Conservation (phyloP, 2,113 vertebrate species). For the Isurus oxyrinchus region DNA sequence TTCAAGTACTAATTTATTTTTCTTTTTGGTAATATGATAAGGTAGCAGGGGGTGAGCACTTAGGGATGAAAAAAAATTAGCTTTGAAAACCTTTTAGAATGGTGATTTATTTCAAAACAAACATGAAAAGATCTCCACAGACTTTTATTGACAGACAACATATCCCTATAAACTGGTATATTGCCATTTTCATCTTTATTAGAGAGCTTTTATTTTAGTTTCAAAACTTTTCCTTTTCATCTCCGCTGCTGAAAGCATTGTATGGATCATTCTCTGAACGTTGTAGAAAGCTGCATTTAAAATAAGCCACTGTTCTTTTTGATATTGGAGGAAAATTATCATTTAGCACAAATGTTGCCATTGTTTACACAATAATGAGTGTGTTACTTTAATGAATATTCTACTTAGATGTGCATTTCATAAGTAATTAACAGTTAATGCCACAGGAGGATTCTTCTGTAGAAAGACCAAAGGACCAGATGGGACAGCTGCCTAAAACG, state of each 20-base stretch:
- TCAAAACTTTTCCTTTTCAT: not conserved
- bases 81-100: not conserved
- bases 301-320: not conserved
- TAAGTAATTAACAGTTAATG: not conserved
- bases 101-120: not conserved
- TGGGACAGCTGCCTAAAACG: not conserved
- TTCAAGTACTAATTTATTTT: not conserved
- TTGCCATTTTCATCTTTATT: conserved; percentile 1
- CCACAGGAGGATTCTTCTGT: not conserved
- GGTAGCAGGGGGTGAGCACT: not conserved
- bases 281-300: not conserved
- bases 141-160: conserved; percentile 34
- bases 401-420: not conserved
- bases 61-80: not conserved
- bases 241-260: not conserved
- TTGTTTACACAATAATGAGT: not conserved
- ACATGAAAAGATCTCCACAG: not conserved
- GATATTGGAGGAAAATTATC: not conserved
- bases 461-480: not conserved
- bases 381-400: not conserved
- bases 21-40: not conserved
- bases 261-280: not conserved
- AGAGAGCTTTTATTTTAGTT: not conserved
- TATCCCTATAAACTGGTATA: conserved; percentile 12
- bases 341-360: not conserved